A percentile compares a stretch with the other conserved stretches of the same genome.
These are phyloP conservation scores for Calosoma granatense DNA, from an alignment of 1,140 invertebrate species.

Conservation along the genomic window DNA sequence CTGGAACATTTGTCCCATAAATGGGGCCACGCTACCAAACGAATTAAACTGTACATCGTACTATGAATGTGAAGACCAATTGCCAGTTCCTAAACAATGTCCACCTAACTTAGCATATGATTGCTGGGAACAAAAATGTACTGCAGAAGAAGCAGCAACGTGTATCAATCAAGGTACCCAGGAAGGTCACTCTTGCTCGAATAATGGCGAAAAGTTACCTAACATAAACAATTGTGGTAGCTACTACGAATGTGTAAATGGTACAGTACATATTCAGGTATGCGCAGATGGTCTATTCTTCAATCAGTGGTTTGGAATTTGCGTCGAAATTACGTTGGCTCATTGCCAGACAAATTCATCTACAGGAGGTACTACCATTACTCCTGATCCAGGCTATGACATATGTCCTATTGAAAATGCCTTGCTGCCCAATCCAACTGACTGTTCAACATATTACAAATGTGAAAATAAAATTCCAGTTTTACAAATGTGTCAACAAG, in stretches of 20 bases:
- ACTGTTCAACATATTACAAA: neutral
- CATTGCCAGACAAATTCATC: neutral
- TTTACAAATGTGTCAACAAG: neutral
- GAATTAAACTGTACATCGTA: neutral
- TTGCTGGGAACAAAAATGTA: neutral
- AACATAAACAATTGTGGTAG: neutral
- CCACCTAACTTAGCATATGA: neutral
- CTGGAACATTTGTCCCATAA: neutral
- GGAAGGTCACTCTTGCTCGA: neutral
- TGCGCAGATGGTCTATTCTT: neutral
- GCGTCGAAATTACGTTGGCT: neutral
- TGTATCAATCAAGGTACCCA: neutral
- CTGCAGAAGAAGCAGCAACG: neutral
- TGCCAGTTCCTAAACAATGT: neutral
- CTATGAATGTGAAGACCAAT: neutral
- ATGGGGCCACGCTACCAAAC: neutral
- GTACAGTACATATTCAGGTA: neutral
- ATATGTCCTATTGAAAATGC: neutral
- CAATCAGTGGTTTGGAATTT: neutral
- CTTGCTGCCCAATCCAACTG: neutral
- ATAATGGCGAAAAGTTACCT: neutral
- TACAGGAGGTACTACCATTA: neutral
- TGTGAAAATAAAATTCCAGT: neutral
- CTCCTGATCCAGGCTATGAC: neutral
- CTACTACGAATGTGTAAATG: neutral